A percentile compares a stretch with the other conserved stretches of the same genome.
Conservation (phyloP, 2,888 invertebrate species). For the Metacarcinus magister region DNA sequence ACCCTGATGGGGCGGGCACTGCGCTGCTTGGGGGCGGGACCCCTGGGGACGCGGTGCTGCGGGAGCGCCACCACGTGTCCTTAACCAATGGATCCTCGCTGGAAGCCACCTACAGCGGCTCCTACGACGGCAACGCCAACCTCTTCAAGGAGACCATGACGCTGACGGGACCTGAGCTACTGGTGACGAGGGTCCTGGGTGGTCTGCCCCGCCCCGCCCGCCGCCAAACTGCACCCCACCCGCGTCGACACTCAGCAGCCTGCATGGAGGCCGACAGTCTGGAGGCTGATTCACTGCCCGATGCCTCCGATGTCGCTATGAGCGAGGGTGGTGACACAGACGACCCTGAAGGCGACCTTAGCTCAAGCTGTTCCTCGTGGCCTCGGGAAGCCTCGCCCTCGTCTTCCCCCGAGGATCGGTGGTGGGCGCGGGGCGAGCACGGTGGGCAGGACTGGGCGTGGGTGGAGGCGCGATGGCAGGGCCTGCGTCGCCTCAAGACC, state of each 20-base stretch:
- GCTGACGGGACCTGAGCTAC: conserved; percentile 71
- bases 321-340: conserved; percentile 73
- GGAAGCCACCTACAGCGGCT: conserved; percentile 66
- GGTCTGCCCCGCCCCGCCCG: conserved; percentile 46
- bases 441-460: conserved; percentile 72
- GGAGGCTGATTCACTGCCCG: conserved; percentile 60
- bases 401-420: conserved; percentile 64
- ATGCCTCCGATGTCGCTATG: conserved; percentile 65
- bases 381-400: conserved; percentile 61
- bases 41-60: conserved; percentile 27
- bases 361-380: conserved; percentile 64
- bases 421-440: conserved; percentile 55
- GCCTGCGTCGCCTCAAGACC: conserved; percentile 54
- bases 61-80: conserved; percentile 60
- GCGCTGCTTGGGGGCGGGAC: conserved; percentile 35
- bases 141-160: conserved; percentile 75
- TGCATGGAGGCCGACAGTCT: conserved; percentile 63
- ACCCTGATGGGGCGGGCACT: conserved; percentile 42
- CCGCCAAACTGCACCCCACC: background rate
- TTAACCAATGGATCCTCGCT: conserved; percentile 61
- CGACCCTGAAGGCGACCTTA: conserved; percentile 23
- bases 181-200: conserved; percentile 63
- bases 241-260: conserved; percentile 66
- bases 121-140: conserved; percentile 75
- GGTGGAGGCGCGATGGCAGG: conserved; percentile 69